Evolutionary conservation across 2,888 invertebrate genomes (phyloP).

Genomic region (Bombylius discolor): DNA sequence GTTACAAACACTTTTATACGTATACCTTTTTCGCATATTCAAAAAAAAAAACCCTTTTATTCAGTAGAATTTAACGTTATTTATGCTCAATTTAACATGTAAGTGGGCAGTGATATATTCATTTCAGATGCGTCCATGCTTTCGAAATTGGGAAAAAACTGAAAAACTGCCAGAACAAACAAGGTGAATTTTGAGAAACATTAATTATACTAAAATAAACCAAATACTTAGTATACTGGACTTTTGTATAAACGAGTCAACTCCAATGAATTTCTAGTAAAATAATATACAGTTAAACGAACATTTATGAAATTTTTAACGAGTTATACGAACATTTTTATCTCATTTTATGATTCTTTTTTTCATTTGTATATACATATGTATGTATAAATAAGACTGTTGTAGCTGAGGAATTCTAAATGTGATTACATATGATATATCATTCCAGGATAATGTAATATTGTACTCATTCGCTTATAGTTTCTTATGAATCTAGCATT

Average conservation of each 20-base stretch:
- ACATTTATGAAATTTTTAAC: conserved; percentile 3
- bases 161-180: conserved; percentile 6
- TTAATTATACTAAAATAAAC: conserved; percentile 4
- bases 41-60: too few species aligned
- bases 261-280: too few species aligned
- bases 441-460: too few species aligned
- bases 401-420: too few species aligned
- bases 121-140: neutral
- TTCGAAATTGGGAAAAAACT: neutral
- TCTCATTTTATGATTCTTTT: conserved; percentile 1
- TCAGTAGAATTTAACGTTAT: neutral
- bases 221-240: neutral
- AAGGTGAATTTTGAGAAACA: conserved; percentile 1
- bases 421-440: too few species aligned
- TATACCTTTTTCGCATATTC: too few species aligned
- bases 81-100: neutral
- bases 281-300: neutral
- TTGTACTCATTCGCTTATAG: too few species aligned
- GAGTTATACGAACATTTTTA: neutral
- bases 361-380: neutral
- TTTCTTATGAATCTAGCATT: neutral
- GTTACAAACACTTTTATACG: too few species aligned
- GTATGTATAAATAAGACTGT: too few species aligned
- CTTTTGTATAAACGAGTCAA: neutral
- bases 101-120: neutral